Base-by-base conservation (phyloP, 2,797 vertebrate genomes). In the Pterois miles region DNA sequence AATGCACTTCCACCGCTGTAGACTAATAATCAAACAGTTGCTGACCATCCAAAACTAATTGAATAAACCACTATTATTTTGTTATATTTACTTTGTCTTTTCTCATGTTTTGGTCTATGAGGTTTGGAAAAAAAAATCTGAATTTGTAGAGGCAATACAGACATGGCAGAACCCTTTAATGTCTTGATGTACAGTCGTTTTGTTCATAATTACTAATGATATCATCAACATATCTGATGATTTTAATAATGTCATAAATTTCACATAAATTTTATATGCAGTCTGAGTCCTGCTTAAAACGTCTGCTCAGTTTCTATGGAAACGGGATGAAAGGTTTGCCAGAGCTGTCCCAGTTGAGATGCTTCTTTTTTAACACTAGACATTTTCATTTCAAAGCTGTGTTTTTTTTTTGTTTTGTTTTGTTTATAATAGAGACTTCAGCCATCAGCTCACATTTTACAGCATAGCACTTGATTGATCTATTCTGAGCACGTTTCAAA, bases 281-380 rank as follows among this genome's bases (percentile, higher is more conserved):
- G 46, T 48, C 73, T 86, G 71, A 80, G 73, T 74, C 69, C 48
- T 75, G 29, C 78, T 60, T 59, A 68, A 81, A 85, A 86, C 5
- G 25, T 78, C 74, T 87, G 74, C 70, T 69, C 85, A 75, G 89
- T 93, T 91, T 86, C 90, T 87, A 91, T 92, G 90, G 88, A 67
- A 88, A 91, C 87, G 1, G 50, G 46, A 83, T 50, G 67, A 86
- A 57, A 83, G 58, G 64, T 68, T 40, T 78, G 69, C 58, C 77
- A 72, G 68, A 78, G 65, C 64, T 71, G 65, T 86, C 85, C 83
- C 74, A 69, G 31, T 62, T 76, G 75, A 88, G 67, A 82, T 53
- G 25, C 62, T 80, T 88, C 29, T 65, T 73, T 83, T 72, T 79
- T 27, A 74, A 70, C 31, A 63, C 14, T 2, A 57, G 77, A 79